Evolutionary conservation across 2,113 vertebrate genomes (phyloP), one percentile per base, ranked within the genome.

Genomic region (Aegithalos caudatus): DNA sequence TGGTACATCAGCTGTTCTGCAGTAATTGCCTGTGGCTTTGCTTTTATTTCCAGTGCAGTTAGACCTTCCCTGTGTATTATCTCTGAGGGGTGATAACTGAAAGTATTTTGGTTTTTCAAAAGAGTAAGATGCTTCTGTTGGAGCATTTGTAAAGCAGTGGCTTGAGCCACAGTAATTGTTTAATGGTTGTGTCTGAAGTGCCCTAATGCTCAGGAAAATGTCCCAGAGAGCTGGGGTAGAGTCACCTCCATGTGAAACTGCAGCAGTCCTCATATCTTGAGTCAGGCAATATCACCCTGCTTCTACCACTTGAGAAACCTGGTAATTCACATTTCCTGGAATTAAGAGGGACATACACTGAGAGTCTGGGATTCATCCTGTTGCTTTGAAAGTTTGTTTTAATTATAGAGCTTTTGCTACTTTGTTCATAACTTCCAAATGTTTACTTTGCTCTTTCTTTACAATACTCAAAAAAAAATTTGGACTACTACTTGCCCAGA

Each of bases 11-110:
- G 65, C 70, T 93, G 47, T 57, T 92, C 78, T 92, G 74, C 81
- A 72, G 42, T 95, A 93, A 93, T 90, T 90, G 85, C 81, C 10
- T 1, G 8, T 90, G 81, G 61, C 74, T 77, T 88, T 88, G 62
- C 88, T 94, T 94, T 91, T 69, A 81, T 89, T 96, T 92, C 81
- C 80, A 78, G 33, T 42, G 29, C 57, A 84, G 61, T 85, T 40
- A 79, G 48, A 56, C 8, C 12, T 82, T 73, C 58, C 23, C 50
- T 57, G 23, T 54, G n/a, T 80, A 10, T 89, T 72, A 54, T 88
- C 81, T 90, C 86, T 66, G 58, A 88, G 62, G 71, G 14, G 45
- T 80, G 82, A 80, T 90, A 82, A 72, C 23, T 38, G 57, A 27
- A 65, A 87, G 23, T 72, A 37, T 72, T 87, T 89, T 73, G 28